phyloP scores from a whole-genome alignment of 35 echinoderm and acorn worm genomes.

The Nesometra sesokonis region DNA sequence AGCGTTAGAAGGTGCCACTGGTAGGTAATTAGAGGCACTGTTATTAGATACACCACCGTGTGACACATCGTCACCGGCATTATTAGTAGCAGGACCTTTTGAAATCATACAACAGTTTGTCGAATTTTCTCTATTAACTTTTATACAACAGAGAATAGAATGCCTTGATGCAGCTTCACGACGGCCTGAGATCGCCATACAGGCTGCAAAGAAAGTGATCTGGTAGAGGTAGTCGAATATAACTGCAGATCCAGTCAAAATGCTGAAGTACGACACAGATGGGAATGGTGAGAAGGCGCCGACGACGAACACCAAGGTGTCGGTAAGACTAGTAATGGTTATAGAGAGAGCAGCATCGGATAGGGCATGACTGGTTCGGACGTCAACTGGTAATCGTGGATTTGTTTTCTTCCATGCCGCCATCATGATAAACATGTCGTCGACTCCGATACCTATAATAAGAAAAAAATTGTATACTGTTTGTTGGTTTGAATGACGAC shows the following conservation, averaged over 20 bases:
- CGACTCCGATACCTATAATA: slow-evolving; percentile 71
- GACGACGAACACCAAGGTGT: slow-evolving; percentile 68
- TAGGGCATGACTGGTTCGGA: slow-evolving; percentile 52
- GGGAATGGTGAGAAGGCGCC: slow-evolving; percentile 68
- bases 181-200: slow-evolving; percentile 67
- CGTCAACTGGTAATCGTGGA: slow-evolving; percentile 37
- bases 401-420: slow-evolving; percentile 74
- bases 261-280: slow-evolving; percentile 67
- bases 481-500: background rate
- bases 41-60: slow-evolving; percentile 63
- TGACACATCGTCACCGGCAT: background rate
- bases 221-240: slow-evolving; percentile 83
- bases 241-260: slow-evolving; percentile 68
- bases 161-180: slow-evolving; percentile 62
- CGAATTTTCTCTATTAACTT: background rate
- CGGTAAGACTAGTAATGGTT: slow-evolving; percentile 95
- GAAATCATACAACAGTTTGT: slow-evolving; percentile 14
- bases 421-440: slow-evolving; percentile 98
- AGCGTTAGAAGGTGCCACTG: slow-evolving; percentile 9
- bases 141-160: slow-evolving; percentile 44
- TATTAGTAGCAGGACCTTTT: slow-evolving; percentile 11
- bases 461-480: background rate
- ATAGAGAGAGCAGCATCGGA: slow-evolving; percentile 89
- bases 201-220: slow-evolving; percentile 86
- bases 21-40: slow-evolving; percentile 16